These are phyloP conservation scores for Callimorpha dominula DNA, from an alignment of 2,888 invertebrate genomes.

Conservation along the genomic window DNA sequence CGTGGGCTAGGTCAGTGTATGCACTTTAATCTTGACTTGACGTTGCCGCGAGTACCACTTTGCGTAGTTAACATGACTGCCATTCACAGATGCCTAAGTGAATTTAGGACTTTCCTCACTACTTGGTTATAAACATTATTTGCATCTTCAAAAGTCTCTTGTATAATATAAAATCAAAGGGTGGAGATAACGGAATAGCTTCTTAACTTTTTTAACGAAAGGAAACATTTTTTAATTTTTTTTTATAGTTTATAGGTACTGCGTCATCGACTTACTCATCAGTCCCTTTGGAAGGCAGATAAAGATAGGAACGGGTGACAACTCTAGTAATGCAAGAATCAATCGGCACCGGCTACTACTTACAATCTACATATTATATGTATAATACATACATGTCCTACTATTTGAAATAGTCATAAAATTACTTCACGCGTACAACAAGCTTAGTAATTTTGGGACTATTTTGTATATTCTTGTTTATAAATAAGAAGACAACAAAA, in stretches of 20 bases:
- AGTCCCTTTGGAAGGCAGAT: no score
- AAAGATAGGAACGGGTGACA: no score
- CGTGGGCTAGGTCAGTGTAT: slow-evolving; percentile 82
- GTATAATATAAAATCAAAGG: background rate
- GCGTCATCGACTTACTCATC: no score
- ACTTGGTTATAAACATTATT: background rate
- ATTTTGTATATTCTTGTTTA: background rate
- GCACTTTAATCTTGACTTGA: slow-evolving; percentile 37
- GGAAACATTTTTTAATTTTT: no score
- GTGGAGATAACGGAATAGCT: no score
- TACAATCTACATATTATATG: background rate
- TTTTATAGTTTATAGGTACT: no score
- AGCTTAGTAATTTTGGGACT: background rate
- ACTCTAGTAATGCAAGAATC: background rate
- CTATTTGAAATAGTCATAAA: background rate
- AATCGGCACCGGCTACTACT: background rate
- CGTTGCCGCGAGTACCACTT: background rate
- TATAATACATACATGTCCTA: background rate
- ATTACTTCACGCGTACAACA: background rate
- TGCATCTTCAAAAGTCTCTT: background rate
- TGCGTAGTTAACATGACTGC: background rate
- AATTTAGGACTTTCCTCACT: background rate
- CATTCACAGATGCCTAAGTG: background rate
- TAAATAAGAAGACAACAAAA: slow-evolving; percentile 41
- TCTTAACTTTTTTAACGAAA: no score